These are phyloP conservation scores for Limnephilus rhombicus DNA, from an alignment of 2,888 invertebrate genomes.

Conservation along the genomic window DNA sequence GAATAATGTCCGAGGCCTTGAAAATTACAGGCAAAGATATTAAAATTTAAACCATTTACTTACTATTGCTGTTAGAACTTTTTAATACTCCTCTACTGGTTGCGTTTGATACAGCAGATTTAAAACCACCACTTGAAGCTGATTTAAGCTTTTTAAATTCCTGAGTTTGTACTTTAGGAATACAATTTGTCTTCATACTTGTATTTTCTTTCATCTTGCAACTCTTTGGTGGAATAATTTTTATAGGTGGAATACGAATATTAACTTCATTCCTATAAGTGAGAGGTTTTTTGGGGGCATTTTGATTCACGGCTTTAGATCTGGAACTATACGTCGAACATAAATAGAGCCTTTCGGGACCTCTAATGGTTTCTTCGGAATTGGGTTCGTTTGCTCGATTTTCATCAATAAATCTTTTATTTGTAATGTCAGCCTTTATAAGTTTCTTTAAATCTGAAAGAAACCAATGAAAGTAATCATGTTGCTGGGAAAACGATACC, in stretches of 20 bases:
- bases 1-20: neutral
- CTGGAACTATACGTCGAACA: slow-evolving; percentile 76
- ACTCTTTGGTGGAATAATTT: neutral
- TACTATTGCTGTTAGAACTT: slow-evolving; percentile 73
- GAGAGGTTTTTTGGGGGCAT: slow-evolving; percentile 36
- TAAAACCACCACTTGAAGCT: slow-evolving; percentile 17
- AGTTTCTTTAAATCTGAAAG: slow-evolving; percentile 82
- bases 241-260: neutral
- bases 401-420: slow-evolving; percentile 69
- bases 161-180: slow-evolving; percentile 19
- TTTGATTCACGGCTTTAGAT: slow-evolving; percentile 70
- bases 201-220: neutral
- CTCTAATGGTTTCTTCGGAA: slow-evolving; percentile 67
- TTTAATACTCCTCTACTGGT: slow-evolving; percentile 65
- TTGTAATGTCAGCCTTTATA: slow-evolving; percentile 80
- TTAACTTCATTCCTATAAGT: slow-evolving; percentile 26
- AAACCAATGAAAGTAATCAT: slow-evolving; percentile 53
- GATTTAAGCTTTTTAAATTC: slow-evolving; percentile 24
- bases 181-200: neutral
- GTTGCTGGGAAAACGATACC: slow-evolving; percentile 27
- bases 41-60: slow-evolving; percentile 67
- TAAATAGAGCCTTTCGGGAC: slow-evolving; percentile 74
- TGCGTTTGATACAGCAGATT: neutral
- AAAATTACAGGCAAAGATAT: neutral
- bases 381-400: slow-evolving; percentile 68